These are phyloP conservation scores for Lasiurus borealis DNA, from an alignment of 2,113 vertebrate genomes.

Conservation along the genomic window DNA sequence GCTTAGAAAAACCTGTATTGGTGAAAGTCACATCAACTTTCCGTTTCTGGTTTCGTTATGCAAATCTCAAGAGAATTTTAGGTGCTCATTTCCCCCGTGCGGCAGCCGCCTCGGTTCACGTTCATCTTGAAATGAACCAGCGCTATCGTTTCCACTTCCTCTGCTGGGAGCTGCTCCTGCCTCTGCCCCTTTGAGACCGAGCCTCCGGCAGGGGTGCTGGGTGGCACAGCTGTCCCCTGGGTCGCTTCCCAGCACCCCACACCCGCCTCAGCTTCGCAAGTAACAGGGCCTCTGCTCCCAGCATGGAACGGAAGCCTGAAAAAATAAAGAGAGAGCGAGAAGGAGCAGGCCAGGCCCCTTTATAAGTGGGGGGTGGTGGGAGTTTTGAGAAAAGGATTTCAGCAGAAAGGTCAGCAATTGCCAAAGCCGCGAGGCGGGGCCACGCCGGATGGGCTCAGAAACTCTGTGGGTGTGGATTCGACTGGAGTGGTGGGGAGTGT, in stretches of 20 bases:
- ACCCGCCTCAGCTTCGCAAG: not conserved
- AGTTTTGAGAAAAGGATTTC: not conserved
- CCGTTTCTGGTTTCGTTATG: slow-evolving; percentile 67
- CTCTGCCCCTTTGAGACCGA: not conserved
- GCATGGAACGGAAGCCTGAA: not conserved
- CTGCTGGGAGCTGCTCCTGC: not conserved
- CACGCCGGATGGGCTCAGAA: not conserved
- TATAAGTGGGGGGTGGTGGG: not conserved
- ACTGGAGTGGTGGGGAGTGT: not conserved
- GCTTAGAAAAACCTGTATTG: not conserved
- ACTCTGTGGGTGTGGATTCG: not conserved
- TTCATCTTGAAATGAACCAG: slow-evolving; percentile 75
- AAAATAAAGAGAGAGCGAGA: no score
- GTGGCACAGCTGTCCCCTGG: not conserved
- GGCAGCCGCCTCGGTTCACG: not conserved
- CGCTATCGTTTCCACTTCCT: slow-evolving; percentile 43
- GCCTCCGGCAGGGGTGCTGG: no score
- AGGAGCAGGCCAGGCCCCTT: not conserved
- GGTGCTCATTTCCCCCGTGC: slow-evolving; percentile 58
- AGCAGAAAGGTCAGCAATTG: not conserved
- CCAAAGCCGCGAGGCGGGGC: not conserved
- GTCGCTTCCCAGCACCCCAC: not conserved
- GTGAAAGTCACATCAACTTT: slow-evolving; percentile 57
- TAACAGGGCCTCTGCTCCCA: not conserved
- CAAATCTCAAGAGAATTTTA: slow-evolving; percentile 55